Evolutionary conservation across 2,888 invertebrate genomes (phyloP), one percentile per base, ranked within the genome.

Genomic region (Abrostola triplasia): DNA sequence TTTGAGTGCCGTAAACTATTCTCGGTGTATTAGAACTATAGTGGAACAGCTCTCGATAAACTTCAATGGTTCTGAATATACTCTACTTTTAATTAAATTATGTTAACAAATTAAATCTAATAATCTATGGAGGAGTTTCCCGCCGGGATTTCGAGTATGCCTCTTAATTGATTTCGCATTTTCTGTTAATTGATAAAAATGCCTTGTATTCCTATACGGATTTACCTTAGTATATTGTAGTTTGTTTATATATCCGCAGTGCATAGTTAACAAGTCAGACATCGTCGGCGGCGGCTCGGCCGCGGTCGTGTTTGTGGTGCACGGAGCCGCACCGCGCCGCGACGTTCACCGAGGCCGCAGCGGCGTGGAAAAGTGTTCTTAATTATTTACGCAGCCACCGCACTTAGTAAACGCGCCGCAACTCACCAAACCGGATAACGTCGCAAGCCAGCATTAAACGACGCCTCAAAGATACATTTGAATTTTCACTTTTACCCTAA

Each of bases 341-440:
- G 55, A 50, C 68, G 68, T 55, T 70, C 52, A 64, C 57, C 66
- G 64, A 69, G 72, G 64, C 67, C 72, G 73, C 76, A 79, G 73
- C 83, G 62, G 76, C 84, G 84, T 78, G 83, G 84, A 87, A 88
- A 88, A 92, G 92, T 87, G 89, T 85, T 81, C 89, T 93, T 90
- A 92, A 92, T 92, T 92, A 93, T 92, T 92, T 78, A 93, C 89
- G 88, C 82, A 79, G 80, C 77, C 81, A 81, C 81, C 81, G 81
- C 86, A 82, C 85, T 85, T 74, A 80, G 85, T 82, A 87, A 88
- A 84, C 84, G 85, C 81, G 84, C 70, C 82, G 76, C 81, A 80
- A 79, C 62, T 71, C 75, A 76, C 73, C 71, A 73, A 82, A 80
- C 80, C 69, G 79, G 73, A 81, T 81, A 79, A 75, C 68, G 67